Percentiles rank a stretch among this genome's conserved stretches.
Evolutionary conservation across 2,797 vertebrate genomes (phyloP).

Genomic region (Halcyon leucocephala): DNA sequence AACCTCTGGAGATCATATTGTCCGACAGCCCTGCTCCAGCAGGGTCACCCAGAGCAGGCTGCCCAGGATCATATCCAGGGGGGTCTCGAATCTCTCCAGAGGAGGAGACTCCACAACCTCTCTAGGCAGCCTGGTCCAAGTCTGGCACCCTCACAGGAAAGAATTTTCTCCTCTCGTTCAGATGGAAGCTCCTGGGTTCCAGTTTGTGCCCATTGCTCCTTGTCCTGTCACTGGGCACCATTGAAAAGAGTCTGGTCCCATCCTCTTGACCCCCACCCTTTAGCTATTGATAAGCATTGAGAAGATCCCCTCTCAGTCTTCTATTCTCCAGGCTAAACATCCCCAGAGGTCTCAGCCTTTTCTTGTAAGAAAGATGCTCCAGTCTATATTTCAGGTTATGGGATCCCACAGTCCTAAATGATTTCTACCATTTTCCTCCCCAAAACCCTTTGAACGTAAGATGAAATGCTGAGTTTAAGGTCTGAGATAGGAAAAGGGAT

Average conservation of each 20-base stretch:
- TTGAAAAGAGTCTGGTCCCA: background rate
- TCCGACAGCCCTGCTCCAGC: background rate
- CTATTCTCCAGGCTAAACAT: background rate
- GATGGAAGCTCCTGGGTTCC: background rate
- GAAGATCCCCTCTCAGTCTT: background rate
- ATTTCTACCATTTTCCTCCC: background rate
- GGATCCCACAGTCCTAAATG: background rate
- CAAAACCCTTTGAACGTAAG: background rate
- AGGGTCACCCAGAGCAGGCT: background rate
- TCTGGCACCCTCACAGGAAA: background rate
- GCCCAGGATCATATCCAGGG: background rate
- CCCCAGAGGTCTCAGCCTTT: background rate
- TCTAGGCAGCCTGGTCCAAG: background rate
- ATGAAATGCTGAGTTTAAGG: background rate
- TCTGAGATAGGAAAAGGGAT: background rate
- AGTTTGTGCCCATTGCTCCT: background rate
- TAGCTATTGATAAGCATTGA: background rate
- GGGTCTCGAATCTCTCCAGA: background rate
- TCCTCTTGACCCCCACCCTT: background rate
- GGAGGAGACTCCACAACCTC: background rate
- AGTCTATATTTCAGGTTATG: background rate
- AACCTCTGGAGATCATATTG: background rate
- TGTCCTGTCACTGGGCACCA: background rate
- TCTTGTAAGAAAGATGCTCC: background rate
- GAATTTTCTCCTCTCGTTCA: background rate